phyloP scores from a whole-genome alignment of 2,113 vertebrate genomes.

The Motacilla alba region DNA sequence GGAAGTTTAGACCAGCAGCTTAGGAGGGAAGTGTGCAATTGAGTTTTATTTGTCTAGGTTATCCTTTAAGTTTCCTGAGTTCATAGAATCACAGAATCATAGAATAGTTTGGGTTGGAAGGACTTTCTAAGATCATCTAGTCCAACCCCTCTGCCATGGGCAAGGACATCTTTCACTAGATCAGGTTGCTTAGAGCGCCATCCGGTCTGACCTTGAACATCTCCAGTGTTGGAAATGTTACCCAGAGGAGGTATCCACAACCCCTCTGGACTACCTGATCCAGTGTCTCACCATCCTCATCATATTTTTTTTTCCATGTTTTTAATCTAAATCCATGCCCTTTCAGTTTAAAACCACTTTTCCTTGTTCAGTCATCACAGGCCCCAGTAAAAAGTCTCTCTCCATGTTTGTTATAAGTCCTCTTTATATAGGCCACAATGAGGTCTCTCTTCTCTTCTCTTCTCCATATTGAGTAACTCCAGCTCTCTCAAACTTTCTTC shows the following conservation, averaged over 20 bases:
- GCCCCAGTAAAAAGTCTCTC: not conserved
- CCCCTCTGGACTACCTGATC: not conserved
- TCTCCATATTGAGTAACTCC: not conserved
- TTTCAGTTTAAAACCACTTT: not conserved
- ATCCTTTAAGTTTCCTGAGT: not conserved
- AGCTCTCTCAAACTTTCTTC: not conserved
- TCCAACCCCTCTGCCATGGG: too few relatives aligned
- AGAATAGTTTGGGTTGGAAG: not conserved
- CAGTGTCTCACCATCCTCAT: not conserved
- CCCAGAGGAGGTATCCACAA: not conserved
- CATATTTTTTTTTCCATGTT: not conserved
- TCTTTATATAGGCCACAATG: not conserved
- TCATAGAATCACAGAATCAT: not conserved
- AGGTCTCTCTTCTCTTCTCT: not conserved
- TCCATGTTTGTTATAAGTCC: not conserved
- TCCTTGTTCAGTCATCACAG: not conserved
- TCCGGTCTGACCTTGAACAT: not conserved
- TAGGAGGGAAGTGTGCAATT: not conserved
- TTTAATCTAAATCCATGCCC: not conserved
- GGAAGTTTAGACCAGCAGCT: not conserved
- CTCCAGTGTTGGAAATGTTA: not conserved
- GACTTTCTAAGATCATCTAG: not conserved
- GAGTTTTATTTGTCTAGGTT: not conserved
- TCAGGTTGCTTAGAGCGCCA: fast-evolving
- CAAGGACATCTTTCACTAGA: not conserved